phyloP scores from a whole-genome alignment of 2,888 invertebrate genomes.

The Argyra leucocephala region DNA sequence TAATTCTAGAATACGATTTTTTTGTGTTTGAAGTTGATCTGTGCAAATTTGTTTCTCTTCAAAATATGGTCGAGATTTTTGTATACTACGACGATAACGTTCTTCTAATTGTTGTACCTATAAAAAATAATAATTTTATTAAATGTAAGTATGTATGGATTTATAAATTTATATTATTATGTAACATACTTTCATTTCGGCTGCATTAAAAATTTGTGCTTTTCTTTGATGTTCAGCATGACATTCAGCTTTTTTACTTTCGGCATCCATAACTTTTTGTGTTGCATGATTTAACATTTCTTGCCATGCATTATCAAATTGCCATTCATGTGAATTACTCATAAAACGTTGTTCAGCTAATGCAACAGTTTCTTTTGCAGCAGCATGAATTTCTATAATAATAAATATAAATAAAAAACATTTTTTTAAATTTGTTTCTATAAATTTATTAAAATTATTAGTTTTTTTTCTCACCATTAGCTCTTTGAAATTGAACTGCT shows the following conservation, averaged over 20 bases:
- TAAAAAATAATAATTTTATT: slow-evolving; percentile 20
- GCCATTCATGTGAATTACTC: slow-evolving; percentile 47
- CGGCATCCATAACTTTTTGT: slow-evolving; percentile 89
- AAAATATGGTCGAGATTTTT: slow-evolving; percentile 82
- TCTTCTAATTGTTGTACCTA: slow-evolving; percentile 72
- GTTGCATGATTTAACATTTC: slow-evolving; percentile 95
- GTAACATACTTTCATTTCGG: slow-evolving; percentile 60
- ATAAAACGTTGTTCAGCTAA: slow-evolving; percentile 70
- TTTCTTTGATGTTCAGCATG: slow-evolving; percentile 77
- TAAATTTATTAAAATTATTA: neutral
- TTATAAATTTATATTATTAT: slow-evolving; percentile 5
- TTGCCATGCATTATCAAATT: slow-evolving; percentile 94
- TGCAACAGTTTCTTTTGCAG: slow-evolving; percentile 87
- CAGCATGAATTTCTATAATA: slow-evolving; percentile 69
- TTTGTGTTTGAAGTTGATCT: slow-evolving; percentile 75
- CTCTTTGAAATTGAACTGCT: slow-evolving; percentile 80
- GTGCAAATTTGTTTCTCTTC: slow-evolving; percentile 82
- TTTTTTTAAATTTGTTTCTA: slow-evolving; percentile 7
- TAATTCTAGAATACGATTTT: slow-evolving; percentile 69
- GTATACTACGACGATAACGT: slow-evolving; percentile 68
- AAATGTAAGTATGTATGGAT: neutral
- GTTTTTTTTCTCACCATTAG: slow-evolving; percentile 57
- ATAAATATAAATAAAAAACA: slow-evolving; percentile 11
- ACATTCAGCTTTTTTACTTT: slow-evolving; percentile 78
- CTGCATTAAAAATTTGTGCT: slow-evolving; percentile 68